phyloP scores from a whole-genome alignment of 2,113 vertebrate genomes.

The Peromyscus leucopus region DNA sequence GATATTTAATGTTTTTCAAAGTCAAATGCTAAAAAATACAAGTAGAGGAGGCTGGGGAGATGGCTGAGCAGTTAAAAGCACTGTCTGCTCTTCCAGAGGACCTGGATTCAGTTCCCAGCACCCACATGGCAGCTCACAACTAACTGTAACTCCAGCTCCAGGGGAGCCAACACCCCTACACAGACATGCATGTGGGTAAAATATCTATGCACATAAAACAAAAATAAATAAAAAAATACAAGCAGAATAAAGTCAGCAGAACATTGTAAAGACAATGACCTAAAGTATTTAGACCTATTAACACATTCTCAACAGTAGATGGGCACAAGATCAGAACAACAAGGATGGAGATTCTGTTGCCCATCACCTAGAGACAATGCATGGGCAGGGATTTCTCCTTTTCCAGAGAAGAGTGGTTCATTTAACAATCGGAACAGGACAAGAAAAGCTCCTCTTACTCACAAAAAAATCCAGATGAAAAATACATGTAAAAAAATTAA shows the following conservation, averaged over 20 bases:
- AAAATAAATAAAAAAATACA: background rate
- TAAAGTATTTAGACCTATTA: background rate
- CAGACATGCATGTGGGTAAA: background rate
- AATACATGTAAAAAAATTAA: background rate
- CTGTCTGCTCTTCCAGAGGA: background rate
- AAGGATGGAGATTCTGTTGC: background rate
- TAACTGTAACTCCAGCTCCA: background rate
- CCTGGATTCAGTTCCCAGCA: background rate
- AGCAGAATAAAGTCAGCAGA: background rate
- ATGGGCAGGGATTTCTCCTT: background rate
- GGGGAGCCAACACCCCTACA: background rate
- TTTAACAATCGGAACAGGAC: constrained; percentile 38
- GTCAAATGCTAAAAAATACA: background rate
- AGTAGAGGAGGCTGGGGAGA: background rate
- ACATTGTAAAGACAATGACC: background rate
- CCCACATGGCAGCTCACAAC: too few species aligned
- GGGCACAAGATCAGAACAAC: background rate
- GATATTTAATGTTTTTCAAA: background rate
- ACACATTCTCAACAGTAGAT: background rate
- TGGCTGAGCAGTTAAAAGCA: background rate
- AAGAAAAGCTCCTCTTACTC: background rate
- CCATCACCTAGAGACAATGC: background rate
- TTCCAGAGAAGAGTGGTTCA: background rate
- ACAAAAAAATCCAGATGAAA: constrained; percentile 12
- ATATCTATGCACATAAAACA: background rate